Base-by-base conservation (phyloP, 2,888 invertebrate genomes). In the Osmoderma eremita region DNA sequence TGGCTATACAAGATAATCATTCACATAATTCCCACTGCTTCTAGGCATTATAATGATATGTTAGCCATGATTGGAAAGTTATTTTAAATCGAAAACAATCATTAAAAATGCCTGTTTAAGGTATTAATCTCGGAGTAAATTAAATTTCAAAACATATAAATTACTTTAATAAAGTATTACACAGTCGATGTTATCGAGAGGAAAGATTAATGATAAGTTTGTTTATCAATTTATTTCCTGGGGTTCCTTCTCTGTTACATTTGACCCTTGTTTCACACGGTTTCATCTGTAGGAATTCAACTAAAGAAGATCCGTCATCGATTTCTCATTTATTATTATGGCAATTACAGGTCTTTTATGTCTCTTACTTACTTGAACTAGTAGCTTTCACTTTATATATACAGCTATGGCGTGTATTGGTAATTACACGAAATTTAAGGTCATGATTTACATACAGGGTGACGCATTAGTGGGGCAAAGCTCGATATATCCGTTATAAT, bases 251-350 rank as follows among this genome's bases (percentile, higher is more conserved):
- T 30, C 30, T 5, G 30, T 30, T 30, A 38, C 24, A 18, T 38
- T 38, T 38, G 53, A 38, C n/a, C 20, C 18, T 15, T 38, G 53
- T 53, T 53, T 53, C 53, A 53, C 53, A 53, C 53, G 53, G 38
- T 53, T 53, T 53, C 53, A 36, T 53, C 53, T 36, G n/a, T n/a
- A 18, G 53, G 53, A 53, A 53, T 53, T 53, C n/a, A 53, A 30
- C 53, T 38, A 53, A 53, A 53, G 36, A 53, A 53, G 53, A 53
- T 53, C 53, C 53, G 36, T 15, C 53, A 53, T 42, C 53, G 53
- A 53, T 53, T 53, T 53, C 20, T 38, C 53, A 53, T 53, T 53
- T 53, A 53, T 53, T 53, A 53, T 53, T 53, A 38, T 38, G 53
- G 53, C 53, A 53, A 53, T 53, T 53, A 53, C 30, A 30, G 18